A percentile compares a stretch with the other conserved stretches of the same genome.
phyloP scores from a whole-genome alignment of 2,113 vertebrate genomes.

The Scatophagus argus region DNA sequence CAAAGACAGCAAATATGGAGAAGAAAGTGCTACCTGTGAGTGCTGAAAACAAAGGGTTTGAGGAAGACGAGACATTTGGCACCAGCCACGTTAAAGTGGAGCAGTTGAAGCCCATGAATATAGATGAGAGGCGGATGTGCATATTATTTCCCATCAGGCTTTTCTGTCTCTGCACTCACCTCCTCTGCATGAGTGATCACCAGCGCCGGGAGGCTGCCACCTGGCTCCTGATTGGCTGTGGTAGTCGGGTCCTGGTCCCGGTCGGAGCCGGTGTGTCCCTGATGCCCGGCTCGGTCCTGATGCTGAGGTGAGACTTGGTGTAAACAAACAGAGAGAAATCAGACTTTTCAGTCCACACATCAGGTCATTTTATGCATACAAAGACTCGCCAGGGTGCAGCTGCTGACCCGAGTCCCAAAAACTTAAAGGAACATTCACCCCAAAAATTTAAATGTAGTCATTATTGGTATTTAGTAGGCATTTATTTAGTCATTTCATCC shows the following conservation, averaged over 20 bases:
- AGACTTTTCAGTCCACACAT: background rate
- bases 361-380: background rate
- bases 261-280: background rate
- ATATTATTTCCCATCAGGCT: conserved; percentile 74
- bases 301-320: background rate
- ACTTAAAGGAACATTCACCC: too few species aligned
- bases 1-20: conserved; percentile 70
- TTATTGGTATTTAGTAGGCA: too few species aligned
- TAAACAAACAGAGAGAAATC: background rate
- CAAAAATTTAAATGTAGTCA: too few species aligned
- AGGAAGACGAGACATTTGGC: conserved; percentile 62
- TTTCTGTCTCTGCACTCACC: conserved; percentile 76
- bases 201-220: conserved; percentile 44
- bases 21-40: conserved; percentile 65
- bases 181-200: conserved; percentile 75
- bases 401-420: background rate
- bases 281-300: background rate
- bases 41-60: conserved; percentile 71
- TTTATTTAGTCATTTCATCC: too few species aligned
- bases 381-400: background rate
- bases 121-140: conserved; percentile 75
- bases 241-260: background rate
- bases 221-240: conserved; percentile 51
- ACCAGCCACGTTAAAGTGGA: conserved; percentile 48
- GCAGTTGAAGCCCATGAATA: conserved; percentile 75